Evolutionary conservation across 1,140 invertebrate genomes (phyloP).

Genomic region (Cotesia glomerata): DNA sequence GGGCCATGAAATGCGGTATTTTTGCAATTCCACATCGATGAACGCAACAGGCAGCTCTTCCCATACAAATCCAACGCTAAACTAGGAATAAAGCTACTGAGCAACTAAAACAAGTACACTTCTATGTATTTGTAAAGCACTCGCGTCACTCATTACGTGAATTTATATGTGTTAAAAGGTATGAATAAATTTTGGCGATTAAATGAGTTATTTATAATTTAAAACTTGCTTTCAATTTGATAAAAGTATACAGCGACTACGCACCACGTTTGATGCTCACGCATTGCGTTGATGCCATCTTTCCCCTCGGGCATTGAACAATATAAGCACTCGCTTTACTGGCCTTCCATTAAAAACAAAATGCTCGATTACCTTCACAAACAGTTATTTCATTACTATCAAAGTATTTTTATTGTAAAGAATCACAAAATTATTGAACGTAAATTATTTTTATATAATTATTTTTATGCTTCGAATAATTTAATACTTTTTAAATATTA

Average conservation of each 20-base stretch:
- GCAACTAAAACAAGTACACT: slow-evolving; percentile 1
- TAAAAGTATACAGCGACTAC: neutral
- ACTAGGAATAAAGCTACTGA: neutral
- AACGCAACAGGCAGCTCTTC: slow-evolving; percentile 55
- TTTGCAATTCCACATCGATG: slow-evolving; percentile 53
- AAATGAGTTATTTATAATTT: too few species aligned
- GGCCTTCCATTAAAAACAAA: slow-evolving; percentile 23
- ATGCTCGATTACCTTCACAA: slow-evolving; percentile 25
- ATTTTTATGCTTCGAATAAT: neutral
- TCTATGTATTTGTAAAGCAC: neutral
- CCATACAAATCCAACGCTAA: slow-evolving; percentile 38
- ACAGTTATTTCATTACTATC: slow-evolving; percentile 20
- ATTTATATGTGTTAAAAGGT: too few species aligned
- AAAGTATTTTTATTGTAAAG: slow-evolving; percentile 8
- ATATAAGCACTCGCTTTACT: slow-evolving; percentile 24
- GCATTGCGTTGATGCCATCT: slow-evolving; percentile 25
- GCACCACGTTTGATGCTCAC: neutral
- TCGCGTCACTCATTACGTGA: neutral
- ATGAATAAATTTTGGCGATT: too few species aligned
- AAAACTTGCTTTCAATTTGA: too few species aligned
- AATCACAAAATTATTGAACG: neutral
- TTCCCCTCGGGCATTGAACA: slow-evolving; percentile 25
- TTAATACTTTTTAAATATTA: too few species aligned
- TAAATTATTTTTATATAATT: too few species aligned
- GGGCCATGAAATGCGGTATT: slow-evolving; percentile 48